Evolutionary conservation across 2,888 invertebrate genomes (phyloP), one percentile per base, ranked within the genome.

Genomic region (Eurytoma californica): DNA sequence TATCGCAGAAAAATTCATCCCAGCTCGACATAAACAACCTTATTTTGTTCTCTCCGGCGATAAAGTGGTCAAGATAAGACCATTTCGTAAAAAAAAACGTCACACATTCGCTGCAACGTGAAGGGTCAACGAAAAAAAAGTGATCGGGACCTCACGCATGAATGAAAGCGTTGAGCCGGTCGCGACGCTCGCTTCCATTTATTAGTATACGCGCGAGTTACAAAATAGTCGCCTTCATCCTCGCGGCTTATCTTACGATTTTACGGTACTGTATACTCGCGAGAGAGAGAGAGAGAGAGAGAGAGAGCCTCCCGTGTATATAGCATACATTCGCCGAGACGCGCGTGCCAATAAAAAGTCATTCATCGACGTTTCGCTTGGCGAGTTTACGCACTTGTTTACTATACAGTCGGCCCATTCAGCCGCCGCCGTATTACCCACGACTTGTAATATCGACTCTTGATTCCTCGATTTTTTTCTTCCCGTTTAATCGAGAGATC

Each of bases 321-420:
- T 39, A 30, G 39, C n/a, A 47, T 13, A 63, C 63, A 47, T 63
- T 63, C 63, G 63, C 63, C 47, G 47, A 63, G 12, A 9, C 9
- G 60, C 13, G 18, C 53, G 4, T 5, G 53, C n/a, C 16, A 14
- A 30, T 18, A 63, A 63, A 63, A 63, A 47, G 18, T 39, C 63
- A 63, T 63, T 39, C 63, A 63, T 63, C n/a, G 63, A 16, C 39
- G 47, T 47, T 63, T 63, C 39, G 18, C 63, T 30, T 16, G 30
- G 12, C 47, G 39, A 18, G 63, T 63, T 63, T 63, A 63, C 63
- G 63, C 63, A 39, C 63, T 61, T 63, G 63, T 63, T 63, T 63
- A 63, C 63, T 63, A 63, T 39, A 63, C 47, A 63, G 63, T 20
- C 13, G 61, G 39, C n/a, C 39, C 61, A 61, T 61, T 61, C 61